phyloP scores from a whole-genome alignment of 2,797 vertebrate species.

The Margarornis squamiger region DNA sequence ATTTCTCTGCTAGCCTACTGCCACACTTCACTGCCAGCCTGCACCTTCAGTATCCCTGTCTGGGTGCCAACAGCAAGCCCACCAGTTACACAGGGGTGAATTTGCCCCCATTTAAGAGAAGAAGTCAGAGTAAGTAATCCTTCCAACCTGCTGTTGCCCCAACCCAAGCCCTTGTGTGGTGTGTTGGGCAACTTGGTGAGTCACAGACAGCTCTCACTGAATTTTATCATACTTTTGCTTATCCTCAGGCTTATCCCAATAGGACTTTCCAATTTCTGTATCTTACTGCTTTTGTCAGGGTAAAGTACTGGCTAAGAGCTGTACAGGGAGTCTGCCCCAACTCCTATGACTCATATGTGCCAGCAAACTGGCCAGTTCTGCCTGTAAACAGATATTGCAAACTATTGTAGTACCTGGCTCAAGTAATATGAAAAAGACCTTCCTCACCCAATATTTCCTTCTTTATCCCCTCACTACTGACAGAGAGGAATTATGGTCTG shows the following conservation, averaged over 20 bases:
- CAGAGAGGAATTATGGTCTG: neutral
- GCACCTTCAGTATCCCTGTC: neutral
- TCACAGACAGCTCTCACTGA: neutral
- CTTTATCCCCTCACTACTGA: neutral
- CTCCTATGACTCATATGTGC: neutral
- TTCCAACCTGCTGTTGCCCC: neutral
- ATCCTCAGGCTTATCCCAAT: neutral
- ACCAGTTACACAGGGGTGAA: too few relatives aligned
- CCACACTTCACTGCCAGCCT: neutral
- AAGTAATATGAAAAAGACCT: neutral
- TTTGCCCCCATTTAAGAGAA: neutral
- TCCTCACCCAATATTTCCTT: neutral
- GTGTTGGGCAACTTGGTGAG: neutral
- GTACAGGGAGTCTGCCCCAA: neutral
- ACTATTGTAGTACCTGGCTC: neutral
- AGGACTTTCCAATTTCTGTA: neutral
- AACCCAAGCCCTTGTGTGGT: neutral
- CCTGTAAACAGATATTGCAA: neutral
- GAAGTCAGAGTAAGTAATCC: neutral
- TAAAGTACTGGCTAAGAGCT: neutral
- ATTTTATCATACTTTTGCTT: neutral
- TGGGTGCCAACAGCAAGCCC: neutral
- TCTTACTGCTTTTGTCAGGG: neutral
- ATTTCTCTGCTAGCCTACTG: neutral
- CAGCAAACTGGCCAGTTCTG: neutral